Evolutionary conservation across 2,113 vertebrate species (phyloP), one percentile per base, ranked within the genome.

Genomic region (Callopanchax toddi): DNA sequence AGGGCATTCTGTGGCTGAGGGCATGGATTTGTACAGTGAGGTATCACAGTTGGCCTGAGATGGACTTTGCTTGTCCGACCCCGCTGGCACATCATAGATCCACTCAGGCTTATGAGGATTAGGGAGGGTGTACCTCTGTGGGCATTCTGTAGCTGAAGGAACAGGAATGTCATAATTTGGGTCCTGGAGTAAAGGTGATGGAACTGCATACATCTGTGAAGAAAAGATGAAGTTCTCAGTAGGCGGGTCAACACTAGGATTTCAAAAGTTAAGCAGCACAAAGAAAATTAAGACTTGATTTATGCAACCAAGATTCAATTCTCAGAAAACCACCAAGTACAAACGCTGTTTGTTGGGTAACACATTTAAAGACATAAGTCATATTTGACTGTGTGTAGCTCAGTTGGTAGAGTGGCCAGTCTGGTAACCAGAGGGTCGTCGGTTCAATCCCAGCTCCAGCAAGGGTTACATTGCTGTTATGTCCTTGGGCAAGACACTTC

Each of bases 31-130:
- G 46, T 59, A 7, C 15, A 84, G 70, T 63, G 82, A 20, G 12
- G 62, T 82, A 53, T 78, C 78, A 48, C 34, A 63, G 46, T 26
- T 56, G 17, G 36, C 26, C 60, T 32, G 39, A 15, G 10, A 37
- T 32, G 22, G 60, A 21, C 1, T 50, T n/a, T 20, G 72, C 53
- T 73, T 93, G 55, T 94, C 90, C 0, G 88, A 85, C 43, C 91
- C 80, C 2, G 86, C 74, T 0, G 95, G 95, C 0, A 93, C 89
- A 39, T 96, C 94, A 5, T 97, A 96, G 76, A 94, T 92, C 95
- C 95, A 95, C 11, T 94, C 94, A 3, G 92, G 86, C 32, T 94
- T 96, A 1, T 49, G 78, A n/a, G 88, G 92, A 18, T 40, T 92
- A 11, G 94, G 93, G 21, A 95, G 55, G 0, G 94, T 94, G 75